These are phyloP conservation scores for Corydoras maculifer DNA, from an alignment of 2,113 vertebrate genomes.

Conservation along the genomic window DNA sequence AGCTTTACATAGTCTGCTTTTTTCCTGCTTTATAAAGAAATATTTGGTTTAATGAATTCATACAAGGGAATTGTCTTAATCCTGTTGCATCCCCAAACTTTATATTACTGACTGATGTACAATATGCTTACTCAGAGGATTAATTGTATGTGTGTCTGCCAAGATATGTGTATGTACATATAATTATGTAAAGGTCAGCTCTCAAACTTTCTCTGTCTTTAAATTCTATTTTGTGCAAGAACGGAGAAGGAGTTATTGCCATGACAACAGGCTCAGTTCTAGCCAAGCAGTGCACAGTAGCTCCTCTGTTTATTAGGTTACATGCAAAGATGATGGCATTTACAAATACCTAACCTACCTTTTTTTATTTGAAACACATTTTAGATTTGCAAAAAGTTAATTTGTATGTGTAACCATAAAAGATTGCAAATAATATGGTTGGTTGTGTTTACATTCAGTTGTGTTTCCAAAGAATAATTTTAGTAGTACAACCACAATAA, in stretches of 20 bases:
- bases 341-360: slow-evolving; percentile 1
- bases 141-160: no score
- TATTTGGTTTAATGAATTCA: no score
- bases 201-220: slow-evolving; percentile 13
- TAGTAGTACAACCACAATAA: no score
- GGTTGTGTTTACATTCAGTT: no score
- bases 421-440: no score
- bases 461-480: no score
- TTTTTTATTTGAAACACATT: not conserved
- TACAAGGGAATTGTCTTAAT: not conserved
- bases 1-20: no score
- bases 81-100: not conserved
- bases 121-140: no score
- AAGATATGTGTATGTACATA: not conserved
- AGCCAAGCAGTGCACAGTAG: not conserved
- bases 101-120: not conserved
- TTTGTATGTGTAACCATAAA: no score
- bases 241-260: slow-evolving; percentile 17
- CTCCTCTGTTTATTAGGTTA: not conserved
- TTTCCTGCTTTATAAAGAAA: no score
- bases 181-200: slow-evolving; percentile 4
- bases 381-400: not conserved
- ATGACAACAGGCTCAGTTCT: slow-evolving; percentile 27
- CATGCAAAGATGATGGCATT: not conserved
- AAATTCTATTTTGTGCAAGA: slow-evolving; percentile 6